phyloP scores from a whole-genome alignment of 2,888 invertebrate genomes.

The Clepsis dumicolana region DNA sequence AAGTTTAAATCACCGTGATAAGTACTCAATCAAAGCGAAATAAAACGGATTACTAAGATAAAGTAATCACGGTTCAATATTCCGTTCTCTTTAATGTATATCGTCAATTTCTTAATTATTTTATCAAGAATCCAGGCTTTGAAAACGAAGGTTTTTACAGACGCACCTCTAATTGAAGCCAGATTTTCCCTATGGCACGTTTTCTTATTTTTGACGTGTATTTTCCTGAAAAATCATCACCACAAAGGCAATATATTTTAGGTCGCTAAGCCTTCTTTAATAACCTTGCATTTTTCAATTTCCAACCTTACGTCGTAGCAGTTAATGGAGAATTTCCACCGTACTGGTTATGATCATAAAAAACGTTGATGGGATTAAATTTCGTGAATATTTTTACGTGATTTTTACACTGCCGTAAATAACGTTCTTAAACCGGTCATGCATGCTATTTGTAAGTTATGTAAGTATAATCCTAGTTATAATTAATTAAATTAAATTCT shows the following conservation, averaged over 20 bases:
- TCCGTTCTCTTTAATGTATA: too few species aligned
- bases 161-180: neutral
- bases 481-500: too few species aligned
- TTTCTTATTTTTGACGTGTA: neutral
- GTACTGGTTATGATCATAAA: neutral
- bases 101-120: too few species aligned
- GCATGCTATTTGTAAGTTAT: conserved; percentile 5
- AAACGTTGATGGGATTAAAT: conserved; percentile 19
- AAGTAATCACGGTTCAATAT: too few species aligned
- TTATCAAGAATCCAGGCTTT: too few species aligned
- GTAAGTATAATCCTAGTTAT: neutral
- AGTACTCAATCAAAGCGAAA: too few species aligned
- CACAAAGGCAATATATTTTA: conserved; percentile 11
- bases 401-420: conserved; percentile 28
- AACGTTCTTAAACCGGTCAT: conserved; percentile 18
- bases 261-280: conserved; percentile 27
- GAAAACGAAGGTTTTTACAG: neutral
- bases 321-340: conserved; percentile 3
- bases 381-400: conserved; percentile 25
- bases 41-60: too few species aligned
- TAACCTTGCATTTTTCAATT: conserved; percentile 6
- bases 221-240: conserved; percentile 15
- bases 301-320: neutral
- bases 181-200: neutral
- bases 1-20: too few species aligned